Evolutionary conservation across 2,797 vertebrate species (phyloP), one percentile per base, ranked within the genome.

Genomic region (Glyptemys insculpta): DNA sequence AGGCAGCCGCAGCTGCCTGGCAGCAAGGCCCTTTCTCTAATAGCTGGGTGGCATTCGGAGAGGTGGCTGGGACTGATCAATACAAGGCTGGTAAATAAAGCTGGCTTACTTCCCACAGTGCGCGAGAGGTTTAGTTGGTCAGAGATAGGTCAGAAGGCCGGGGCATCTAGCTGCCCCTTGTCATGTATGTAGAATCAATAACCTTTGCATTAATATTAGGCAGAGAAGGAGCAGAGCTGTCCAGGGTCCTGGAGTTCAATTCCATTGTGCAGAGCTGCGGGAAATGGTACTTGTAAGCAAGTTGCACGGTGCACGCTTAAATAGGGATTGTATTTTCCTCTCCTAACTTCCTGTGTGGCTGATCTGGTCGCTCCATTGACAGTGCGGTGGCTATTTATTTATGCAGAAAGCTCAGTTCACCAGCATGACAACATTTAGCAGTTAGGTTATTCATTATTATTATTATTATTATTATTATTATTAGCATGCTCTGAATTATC

Each of bases 101-200:
- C 50, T 23, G n/a, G 52, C 54, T 92, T 76, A 41, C n/a, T 78
- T 83, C 49, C n/a, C n/a, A n/a, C 65, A 11, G 11, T 81, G 2
- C n/a, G 44, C 44, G 57, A 59, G 41, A 53, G 25, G 16, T 54
- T 79, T 56, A 52, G 4, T 16, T 27, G 16, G 37, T 37, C 25
- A 72, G 44, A 81, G 19, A 89, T 62, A 91, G 56, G 52, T 37
- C 50, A 68, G 37, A 4, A 74, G 54, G 79, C 52, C 50, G 14
- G 54, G 53, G 47, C 52, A 53, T 53, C 23, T 18, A 27, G 49
- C n/a, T 78, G 41, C n/a, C 85, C 85, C 80, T 89, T 78, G 50
- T 29, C 87, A 86, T n/a, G 81, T 89, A 65, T 83, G 54, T 78
- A 72, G 41, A 92, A 83, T 79, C 87, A 88, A 92, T 92, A 95